Percentiles rank a stretch among this genome's conserved stretches.
phyloP scores from a whole-genome alignment of 2,113 vertebrate genomes.

The Eulacestoma nigropectus region DNA sequence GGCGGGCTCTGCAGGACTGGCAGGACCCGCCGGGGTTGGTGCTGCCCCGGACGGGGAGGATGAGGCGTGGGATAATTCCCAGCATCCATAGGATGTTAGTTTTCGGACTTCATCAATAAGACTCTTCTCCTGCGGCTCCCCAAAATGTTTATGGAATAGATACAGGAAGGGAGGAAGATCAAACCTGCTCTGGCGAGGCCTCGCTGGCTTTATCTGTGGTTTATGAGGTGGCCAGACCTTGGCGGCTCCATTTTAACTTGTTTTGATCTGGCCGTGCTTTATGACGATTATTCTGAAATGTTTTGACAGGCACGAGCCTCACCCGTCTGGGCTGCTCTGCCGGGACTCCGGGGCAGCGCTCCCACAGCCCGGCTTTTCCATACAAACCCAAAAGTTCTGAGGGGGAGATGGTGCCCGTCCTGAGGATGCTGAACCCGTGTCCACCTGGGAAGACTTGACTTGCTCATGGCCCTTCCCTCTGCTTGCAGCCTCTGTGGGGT shows the following conservation, averaged over 20 bases:
- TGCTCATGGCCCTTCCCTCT: neutral
- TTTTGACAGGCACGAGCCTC: constrained; percentile 52
- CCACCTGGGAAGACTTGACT: neutral
- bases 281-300: constrained; percentile 60
- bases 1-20: neutral
- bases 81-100: constrained; percentile 33
- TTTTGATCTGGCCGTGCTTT: constrained; percentile 58
- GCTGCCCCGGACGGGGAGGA: neutral
- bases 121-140: neutral
- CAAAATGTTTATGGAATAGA: constrained; percentile 61
- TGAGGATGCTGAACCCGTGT: neutral
- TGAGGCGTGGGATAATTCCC: constrained; percentile 22
- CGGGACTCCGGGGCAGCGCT: accelerated
- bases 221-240: constrained; percentile 64
- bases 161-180: constrained; percentile 65
- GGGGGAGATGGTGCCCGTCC: neutral
- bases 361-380: neutral
- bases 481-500: neutral
- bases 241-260: constrained; percentile 57
- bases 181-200: constrained; percentile 34
- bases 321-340: neutral
- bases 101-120: constrained; percentile 39
- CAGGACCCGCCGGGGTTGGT: neutral
- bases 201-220: constrained; percentile 59
- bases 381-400: neutral